Evolutionary conservation across 2,797 vertebrate genomes (phyloP), one percentile per base, ranked within the genome.

Genomic region (Peromyscus melanophrys): DNA sequence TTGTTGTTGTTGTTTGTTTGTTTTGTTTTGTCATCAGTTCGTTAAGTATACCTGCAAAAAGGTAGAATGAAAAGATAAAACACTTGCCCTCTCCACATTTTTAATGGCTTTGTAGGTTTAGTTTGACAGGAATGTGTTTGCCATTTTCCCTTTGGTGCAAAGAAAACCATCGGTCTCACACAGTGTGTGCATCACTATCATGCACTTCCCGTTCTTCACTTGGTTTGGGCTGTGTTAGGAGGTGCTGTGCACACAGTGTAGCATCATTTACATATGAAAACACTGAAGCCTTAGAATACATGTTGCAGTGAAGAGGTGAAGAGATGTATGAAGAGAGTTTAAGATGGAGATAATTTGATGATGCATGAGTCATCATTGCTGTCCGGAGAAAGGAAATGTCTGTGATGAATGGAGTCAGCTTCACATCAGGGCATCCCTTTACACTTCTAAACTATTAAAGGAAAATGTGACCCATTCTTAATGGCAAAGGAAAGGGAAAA

Each of bases 21-120:
- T 67, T 34, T 67, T 40, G 21, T 25, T 80, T 67, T 40, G 21
- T 25, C 75, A 93, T 89, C 52, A 49, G 98, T 98, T 97, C 97
- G 19, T 93, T 93, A 82, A 87, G 17, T 1, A 0, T 95, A 40
- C 61, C 82, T 98, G 34, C 59, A 1, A 94, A 55, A 71, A 71
- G 78, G 43, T 91, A 89, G 40, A 84, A 91, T 31, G 25, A 81
- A 89, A 87, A 59, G 63, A 77, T 46, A 91, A 90, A 94, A 46
- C 63, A 67, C 31, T 49, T 89, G 52, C 0, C 21, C 49, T 29
- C 85, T 87, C 80, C 67, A 84, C 1, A 52, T 31, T 55, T 90
- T 61, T 43, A 59, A 73, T 34, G 2, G 61, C n/a, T 91, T 93
- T 46, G 21, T 0, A 46, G 12, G 4, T 65, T 81, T 92, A 57